phyloP scores from a whole-genome alignment of 2,888 invertebrate genomes.

The Scaptodrosophila latifasciaeformis region DNA sequence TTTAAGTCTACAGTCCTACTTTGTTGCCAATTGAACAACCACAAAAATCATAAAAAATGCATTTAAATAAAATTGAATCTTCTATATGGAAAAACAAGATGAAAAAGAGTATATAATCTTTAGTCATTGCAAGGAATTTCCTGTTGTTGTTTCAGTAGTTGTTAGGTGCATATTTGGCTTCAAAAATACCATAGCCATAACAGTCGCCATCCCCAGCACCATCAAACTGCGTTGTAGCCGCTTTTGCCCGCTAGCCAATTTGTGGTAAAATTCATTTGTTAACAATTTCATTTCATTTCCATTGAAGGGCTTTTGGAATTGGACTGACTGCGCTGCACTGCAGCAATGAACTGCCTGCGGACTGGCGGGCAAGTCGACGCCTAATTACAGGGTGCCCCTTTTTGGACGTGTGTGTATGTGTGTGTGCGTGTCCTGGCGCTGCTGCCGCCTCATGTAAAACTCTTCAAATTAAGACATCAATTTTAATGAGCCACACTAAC shows the following conservation, averaged over 20 bases:
- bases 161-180: no score
- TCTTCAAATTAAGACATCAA: constrained; percentile 64
- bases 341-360: constrained; percentile 19
- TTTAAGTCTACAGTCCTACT: no score
- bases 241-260: constrained; percentile 51
- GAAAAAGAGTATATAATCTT: no score
- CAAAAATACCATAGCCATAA: background rate
- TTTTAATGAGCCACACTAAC: constrained; percentile 66
- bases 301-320: constrained; percentile 20
- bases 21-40: no score
- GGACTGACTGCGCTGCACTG: background rate
- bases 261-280: constrained; percentile 62
- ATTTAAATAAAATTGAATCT: no score
- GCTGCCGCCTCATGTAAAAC: constrained; percentile 47
- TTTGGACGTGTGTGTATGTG: constrained; percentile 8
- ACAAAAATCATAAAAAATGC: no score
- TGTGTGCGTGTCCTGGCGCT: constrained; percentile 38
- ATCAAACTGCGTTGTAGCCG: constrained; percentile 11
- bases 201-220: no score
- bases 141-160: no score
- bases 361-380: constrained; percentile 42
- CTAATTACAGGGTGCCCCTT: constrained; percentile 60
- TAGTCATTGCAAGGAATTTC: no score
- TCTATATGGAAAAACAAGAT: no score
- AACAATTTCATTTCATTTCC: constrained; percentile 58